These are phyloP conservation scores for Grallaria varia DNA, from an alignment of 2,113 vertebrate species.

Conservation along the genomic window DNA sequence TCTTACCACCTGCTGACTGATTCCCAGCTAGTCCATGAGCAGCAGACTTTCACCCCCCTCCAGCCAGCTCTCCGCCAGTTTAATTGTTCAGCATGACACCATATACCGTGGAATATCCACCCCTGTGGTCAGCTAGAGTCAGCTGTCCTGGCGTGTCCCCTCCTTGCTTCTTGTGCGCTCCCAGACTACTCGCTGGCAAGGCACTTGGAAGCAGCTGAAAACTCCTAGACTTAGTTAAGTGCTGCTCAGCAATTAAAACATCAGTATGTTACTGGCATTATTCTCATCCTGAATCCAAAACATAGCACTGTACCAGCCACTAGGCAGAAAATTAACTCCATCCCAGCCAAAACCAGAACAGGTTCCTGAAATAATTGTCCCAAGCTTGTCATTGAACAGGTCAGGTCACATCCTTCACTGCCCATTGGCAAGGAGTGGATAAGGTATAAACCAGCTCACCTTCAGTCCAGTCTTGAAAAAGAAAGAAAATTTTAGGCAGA, in stretches of 20 bases:
- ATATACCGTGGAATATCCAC: neutral
- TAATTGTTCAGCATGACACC: neutral
- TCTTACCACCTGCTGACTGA: neutral
- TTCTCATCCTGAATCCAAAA: neutral
- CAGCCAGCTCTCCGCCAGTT: neutral
- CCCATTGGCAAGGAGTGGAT: neutral
- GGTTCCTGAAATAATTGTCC: neutral
- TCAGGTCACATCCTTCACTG: neutral
- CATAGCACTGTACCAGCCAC: neutral
- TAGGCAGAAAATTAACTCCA: neutral
- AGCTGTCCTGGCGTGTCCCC: neutral
- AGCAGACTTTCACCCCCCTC: neutral
- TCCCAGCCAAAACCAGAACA: neutral
- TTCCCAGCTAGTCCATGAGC: neutral
- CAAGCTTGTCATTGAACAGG: neutral
- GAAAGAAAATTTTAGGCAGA: neutral
- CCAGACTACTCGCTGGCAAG: neutral
- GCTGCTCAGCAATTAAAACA: neutral
- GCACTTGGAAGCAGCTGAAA: neutral
- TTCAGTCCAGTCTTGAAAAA: neutral
- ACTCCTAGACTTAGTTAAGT: neutral
- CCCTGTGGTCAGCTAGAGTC: rapidly evolving
- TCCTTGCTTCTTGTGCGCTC: neutral
- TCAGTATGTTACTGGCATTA: neutral
- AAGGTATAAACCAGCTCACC: neutral